Evolutionary conservation across 2,888 invertebrate species (phyloP).

Genomic region (Rhagonycha lutea): DNA sequence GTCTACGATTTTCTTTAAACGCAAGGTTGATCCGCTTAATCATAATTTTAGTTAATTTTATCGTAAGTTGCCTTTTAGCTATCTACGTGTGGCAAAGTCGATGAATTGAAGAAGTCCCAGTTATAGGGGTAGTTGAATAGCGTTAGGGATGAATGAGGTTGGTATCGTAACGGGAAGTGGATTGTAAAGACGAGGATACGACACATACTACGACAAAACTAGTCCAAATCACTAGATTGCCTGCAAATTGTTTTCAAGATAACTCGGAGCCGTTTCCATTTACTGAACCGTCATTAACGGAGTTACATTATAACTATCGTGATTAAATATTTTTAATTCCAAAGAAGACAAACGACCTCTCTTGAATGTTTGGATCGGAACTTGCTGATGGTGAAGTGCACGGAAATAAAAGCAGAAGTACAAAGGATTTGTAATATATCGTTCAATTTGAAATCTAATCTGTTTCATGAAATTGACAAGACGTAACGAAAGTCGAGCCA

Average conservation of each 20-base stretch:
- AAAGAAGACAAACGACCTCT: neutral
- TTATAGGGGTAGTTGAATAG: constrained; percentile 29
- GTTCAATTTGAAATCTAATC: constrained; percentile 48
- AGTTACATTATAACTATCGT: constrained; percentile 2
- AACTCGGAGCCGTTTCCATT: constrained; percentile 47
- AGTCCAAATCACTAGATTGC: constrained; percentile 50
- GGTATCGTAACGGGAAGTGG: constrained; percentile 44
- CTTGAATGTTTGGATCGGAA: neutral
- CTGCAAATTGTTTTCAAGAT: constrained; percentile 51
- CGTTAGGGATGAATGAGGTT: constrained; percentile 29
- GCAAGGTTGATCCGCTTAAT: neutral
- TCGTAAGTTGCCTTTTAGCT: neutral
- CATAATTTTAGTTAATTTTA: neutral
- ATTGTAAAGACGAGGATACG: constrained; percentile 46
- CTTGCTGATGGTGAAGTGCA: constrained; percentile 25
- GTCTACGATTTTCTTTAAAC: neutral
- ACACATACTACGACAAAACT: constrained; percentile 47
- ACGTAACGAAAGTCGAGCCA: constrained; percentile 45
- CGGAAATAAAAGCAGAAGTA: constrained; percentile 34
- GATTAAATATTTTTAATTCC: neutral
- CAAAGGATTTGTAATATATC: constrained; percentile 47
- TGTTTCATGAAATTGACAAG: constrained; percentile 47
- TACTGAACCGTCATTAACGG: constrained; percentile 42
- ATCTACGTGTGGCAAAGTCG: neutral
- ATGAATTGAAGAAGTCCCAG: neutral